These are phyloP conservation scores for Thymelicus lineola DNA, from an alignment of 2,888 invertebrate genomes.

Conservation along the genomic window DNA sequence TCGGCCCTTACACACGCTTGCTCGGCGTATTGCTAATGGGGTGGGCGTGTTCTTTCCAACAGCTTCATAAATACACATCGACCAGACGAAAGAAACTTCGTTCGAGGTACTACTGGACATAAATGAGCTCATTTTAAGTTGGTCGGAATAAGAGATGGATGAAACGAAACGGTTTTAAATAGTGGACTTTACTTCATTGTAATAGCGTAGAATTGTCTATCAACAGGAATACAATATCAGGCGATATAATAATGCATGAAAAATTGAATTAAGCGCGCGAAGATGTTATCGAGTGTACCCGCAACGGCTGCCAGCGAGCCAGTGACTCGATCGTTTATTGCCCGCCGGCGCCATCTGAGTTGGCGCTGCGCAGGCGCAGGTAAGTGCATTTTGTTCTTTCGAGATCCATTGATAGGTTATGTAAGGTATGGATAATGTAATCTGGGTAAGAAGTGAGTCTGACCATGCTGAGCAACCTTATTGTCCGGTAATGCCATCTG, in stretches of 20 bases:
- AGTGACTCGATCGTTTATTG: slow-evolving; percentile 12
- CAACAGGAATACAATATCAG: slow-evolving; percentile 34
- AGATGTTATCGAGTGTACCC: slow-evolving; percentile 41
- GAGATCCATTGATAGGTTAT: background rate
- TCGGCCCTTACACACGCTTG: slow-evolving; percentile 35
- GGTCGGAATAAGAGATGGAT: slow-evolving; percentile 22
- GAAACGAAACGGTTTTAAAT: slow-evolving; percentile 3
- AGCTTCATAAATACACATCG: slow-evolving; percentile 36
- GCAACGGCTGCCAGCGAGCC: slow-evolving; percentile 17
- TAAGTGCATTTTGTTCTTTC: background rate
- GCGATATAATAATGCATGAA: slow-evolving; percentile 47
- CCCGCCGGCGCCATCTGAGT: slow-evolving; percentile 24
- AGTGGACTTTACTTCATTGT: slow-evolving; percentile 25
- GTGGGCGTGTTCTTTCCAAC: slow-evolving; percentile 30
- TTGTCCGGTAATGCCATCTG: too few relatives aligned
- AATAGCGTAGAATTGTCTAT: slow-evolving; percentile 24
- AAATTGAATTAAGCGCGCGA: slow-evolving; percentile 47
- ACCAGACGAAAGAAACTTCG: slow-evolving; percentile 27
- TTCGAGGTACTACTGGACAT: slow-evolving; percentile 7
- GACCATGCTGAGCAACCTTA: too few relatives aligned
- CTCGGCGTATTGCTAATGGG: slow-evolving; percentile 29
- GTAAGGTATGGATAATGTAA: background rate
- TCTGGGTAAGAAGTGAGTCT: background rate
- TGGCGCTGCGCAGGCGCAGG: background rate
- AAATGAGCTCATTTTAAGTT: slow-evolving; percentile 33